Evolutionary conservation across 1,140 invertebrate species (phyloP).

Genomic region (Drosophila pseudoobscura): DNA sequence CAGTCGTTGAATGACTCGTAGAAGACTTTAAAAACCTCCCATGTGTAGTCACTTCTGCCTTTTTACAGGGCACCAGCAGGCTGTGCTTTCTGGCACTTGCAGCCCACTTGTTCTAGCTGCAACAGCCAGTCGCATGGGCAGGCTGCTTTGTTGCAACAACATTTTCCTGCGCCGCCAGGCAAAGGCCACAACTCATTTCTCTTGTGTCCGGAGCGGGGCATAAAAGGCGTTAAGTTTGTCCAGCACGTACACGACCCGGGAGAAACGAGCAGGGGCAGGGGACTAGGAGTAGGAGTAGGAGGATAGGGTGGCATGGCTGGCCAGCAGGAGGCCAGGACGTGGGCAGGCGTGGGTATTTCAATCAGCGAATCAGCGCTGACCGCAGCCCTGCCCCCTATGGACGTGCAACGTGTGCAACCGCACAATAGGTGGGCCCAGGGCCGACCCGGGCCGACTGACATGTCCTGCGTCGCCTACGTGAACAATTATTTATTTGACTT

Average conservation of each 20-base stretch:
- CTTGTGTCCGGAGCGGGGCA: slow-evolving; percentile 25
- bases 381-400: slow-evolving; percentile 17
- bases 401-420: slow-evolving; percentile 15
- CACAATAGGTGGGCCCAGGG: slow-evolving; percentile 52
- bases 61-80: slow-evolving; percentile 14
- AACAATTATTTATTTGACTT: slow-evolving; percentile 29
- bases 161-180: slow-evolving; percentile 33
- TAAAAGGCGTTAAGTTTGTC: slow-evolving; percentile 63
- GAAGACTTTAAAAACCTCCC: too few relatives aligned
- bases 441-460: slow-evolving; percentile 12
- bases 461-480: slow-evolving; percentile 53
- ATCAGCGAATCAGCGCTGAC: slow-evolving; percentile 54
- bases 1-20: too few relatives aligned
- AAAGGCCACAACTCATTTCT: slow-evolving; percentile 58
- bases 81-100: background rate
- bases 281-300: background rate
- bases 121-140: background rate
- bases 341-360: slow-evolving; percentile 51
- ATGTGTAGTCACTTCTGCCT: background rate
- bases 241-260: slow-evolving; percentile 37
- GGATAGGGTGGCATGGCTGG: background rate
- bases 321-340: slow-evolving; percentile 22
- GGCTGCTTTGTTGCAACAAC: slow-evolving; percentile 27
- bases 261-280: background rate
- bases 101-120: slow-evolving; percentile 15